A percentile compares a stretch with the other conserved stretches of the same genome.
Evolutionary conservation across 2,113 vertebrate species (phyloP).

Genomic region (Catharus fuscescens): DNA sequence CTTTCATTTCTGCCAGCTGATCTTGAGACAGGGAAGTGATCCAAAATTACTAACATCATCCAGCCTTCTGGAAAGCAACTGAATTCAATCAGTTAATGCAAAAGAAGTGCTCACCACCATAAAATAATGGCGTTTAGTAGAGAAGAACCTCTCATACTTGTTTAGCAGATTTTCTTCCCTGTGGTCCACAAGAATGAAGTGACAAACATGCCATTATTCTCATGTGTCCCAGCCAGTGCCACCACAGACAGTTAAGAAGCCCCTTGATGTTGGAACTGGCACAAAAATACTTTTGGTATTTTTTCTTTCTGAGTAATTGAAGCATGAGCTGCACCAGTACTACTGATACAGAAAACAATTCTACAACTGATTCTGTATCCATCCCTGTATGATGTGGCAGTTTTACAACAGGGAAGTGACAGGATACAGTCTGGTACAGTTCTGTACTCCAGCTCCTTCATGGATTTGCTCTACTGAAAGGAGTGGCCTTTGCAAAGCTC

Average conservation of each 20-base stretch:
- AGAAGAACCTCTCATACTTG: neutral
- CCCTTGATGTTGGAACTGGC: neutral
- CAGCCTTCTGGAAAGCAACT: constrained; percentile 45
- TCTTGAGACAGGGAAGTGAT: constrained; percentile 45
- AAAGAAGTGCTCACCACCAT: neutral
- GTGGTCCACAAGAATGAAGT: neutral
- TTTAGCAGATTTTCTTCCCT: neutral
- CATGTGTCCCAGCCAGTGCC: neutral
- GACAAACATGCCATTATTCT: constrained; percentile 19
- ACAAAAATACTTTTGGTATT: neutral
- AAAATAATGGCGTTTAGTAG: constrained; percentile 3
- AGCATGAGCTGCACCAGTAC: neutral
- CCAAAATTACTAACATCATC: constrained; percentile 54
- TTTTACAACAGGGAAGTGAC: neutral
- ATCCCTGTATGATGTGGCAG: neutral
- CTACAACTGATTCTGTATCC: neutral
- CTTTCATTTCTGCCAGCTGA: constrained; percentile 53
- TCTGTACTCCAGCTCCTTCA: neutral
- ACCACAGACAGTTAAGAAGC: neutral
- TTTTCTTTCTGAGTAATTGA: neutral
- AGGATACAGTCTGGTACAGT: neutral
- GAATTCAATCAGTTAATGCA: neutral
- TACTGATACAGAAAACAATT: neutral
- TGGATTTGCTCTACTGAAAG: neutral
- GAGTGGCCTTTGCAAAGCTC: neutral